Evolutionary conservation across 2,888 invertebrate genomes (phyloP), one percentile per base, ranked within the genome.

Genomic region (Nomada goodeniana): DNA sequence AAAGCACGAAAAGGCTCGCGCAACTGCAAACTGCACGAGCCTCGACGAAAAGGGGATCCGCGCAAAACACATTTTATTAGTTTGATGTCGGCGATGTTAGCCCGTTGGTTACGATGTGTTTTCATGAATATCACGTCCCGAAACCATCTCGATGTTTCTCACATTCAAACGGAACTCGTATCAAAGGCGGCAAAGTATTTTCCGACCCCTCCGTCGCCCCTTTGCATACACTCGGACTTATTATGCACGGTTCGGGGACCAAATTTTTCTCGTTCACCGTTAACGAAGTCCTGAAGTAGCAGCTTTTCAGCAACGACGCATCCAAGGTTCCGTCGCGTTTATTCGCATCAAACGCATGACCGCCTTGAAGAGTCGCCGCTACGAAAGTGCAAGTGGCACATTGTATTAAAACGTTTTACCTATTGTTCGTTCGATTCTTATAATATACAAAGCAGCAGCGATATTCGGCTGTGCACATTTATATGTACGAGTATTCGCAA

Each of bases 1-100:
- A 77, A 61, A 20, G 50, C 9, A n/a, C 36, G 47, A 65, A 50
- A 61, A 47, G 47, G 47, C 20, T 52, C 7, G 57, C 11, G 42
- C 50, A 44, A 59, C 64, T 80, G 64, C 53, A 59, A 76, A 70
- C 70, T 79, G 76, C 77, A 67, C 42, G 70, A 67, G 36, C 50
- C 23, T 2, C 10, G 15, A 55, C 61, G 67, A 68, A 68, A 77
- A 77, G 53, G 44, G 77, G 71, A 80, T 80, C 61, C 79, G 71
- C 68, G 77, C 80, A 36, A 71, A 77, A 67, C 77, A 80, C 77
- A 80, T 80, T 77, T 80, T 80, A 80, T 80, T 80, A 80, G 80
- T 80, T 80, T 80, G 77, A 80, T 77, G 77, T 77, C 72, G 61
- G 77, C 77, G 61, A 67, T 77, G 80, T 53, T 61, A 61, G 64